A percentile compares a stretch with the other conserved stretches of the same genome.
Conservation (phyloP, 30 jellyfish, hydroid and myxozoan species). For the Aurelia sp. region DNA sequence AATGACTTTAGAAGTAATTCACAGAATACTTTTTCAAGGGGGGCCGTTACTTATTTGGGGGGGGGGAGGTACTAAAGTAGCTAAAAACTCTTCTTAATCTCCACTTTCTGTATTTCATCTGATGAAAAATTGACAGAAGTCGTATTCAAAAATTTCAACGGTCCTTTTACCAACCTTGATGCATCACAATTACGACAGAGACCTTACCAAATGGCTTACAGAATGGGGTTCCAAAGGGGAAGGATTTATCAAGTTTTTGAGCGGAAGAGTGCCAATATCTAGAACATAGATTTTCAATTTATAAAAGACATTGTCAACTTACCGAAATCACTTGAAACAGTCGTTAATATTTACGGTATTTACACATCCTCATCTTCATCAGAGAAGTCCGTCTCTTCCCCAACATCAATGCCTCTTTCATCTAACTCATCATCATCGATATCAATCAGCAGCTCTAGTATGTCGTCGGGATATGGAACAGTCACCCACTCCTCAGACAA, state of each 20-base stretch:
- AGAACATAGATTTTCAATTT: neutral
- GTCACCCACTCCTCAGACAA: too few relatives aligned
- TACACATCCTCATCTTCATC: conserved; percentile 5
- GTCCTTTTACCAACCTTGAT: neutral
- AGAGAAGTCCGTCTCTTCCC: neutral
- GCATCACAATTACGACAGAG: neutral
- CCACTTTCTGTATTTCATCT: neutral
- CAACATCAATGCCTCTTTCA: too few relatives aligned
- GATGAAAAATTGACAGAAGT: neutral
- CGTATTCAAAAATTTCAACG: neutral
- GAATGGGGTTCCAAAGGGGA: neutral
- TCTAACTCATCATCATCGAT: too few relatives aligned
- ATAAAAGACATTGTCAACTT: neutral
- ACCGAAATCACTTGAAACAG: neutral
- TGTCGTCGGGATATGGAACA: too few relatives aligned
- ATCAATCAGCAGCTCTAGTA: too few relatives aligned
- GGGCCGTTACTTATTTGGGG: neutral
- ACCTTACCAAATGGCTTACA: conserved; percentile 6
- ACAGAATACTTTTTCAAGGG: neutral
- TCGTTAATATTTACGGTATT: neutral
- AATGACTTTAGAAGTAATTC: neutral
- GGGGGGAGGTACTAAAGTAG: neutral
- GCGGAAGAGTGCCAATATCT: neutral
- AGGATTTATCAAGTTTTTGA: neutral
- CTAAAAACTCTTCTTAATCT: neutral